A percentile compares a stretch with the other conserved stretches of the same genome.
These are phyloP conservation scores for Noctua janthe DNA, from an alignment of 2,888 invertebrate genomes.

Conservation along the genomic window DNA sequence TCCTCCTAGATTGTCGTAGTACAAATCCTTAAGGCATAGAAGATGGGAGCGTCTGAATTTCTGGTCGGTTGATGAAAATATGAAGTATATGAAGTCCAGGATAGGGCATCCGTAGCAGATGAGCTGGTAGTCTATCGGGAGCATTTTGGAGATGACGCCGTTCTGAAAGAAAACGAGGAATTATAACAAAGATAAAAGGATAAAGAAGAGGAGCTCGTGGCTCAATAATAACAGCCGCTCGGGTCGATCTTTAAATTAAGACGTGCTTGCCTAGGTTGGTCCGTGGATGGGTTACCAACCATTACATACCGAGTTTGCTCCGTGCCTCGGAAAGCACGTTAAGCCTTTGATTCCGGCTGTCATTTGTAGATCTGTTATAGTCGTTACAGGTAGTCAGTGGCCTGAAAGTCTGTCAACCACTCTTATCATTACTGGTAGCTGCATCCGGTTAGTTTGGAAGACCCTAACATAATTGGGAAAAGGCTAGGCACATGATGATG, in stretches of 20 bases:
- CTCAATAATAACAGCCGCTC: neutral
- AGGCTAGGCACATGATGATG: too few relatives aligned
- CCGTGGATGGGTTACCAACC: neutral
- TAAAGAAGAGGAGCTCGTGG: too few relatives aligned
- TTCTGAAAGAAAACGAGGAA: constrained; percentile 62
- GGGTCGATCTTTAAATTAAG: neutral
- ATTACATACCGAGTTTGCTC: neutral
- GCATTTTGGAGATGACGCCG: constrained; percentile 62
- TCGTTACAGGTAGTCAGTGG: neutral
- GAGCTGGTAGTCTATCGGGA: constrained; percentile 71
- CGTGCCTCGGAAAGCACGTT: too few relatives aligned
- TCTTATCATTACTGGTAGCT: too few relatives aligned
- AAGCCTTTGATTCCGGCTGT: too few relatives aligned
- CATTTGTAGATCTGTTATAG: neutral
- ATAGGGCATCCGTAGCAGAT: constrained; percentile 68
- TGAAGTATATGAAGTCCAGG: constrained; percentile 69
- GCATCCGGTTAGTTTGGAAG: too few relatives aligned
- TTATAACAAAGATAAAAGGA: neutral
- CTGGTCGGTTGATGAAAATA: constrained; percentile 67
- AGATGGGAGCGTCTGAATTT: constrained; percentile 72
- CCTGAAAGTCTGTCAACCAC: too few relatives aligned
- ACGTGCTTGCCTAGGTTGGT: neutral
- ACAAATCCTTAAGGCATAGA: constrained; percentile 70
- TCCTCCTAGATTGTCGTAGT: constrained; percentile 67
- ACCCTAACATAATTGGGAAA: too few relatives aligned